Evolutionary conservation across 2,888 invertebrate genomes (phyloP), one percentile per base, ranked within the genome.

Genomic region (Philhelius pedissequus): DNA sequence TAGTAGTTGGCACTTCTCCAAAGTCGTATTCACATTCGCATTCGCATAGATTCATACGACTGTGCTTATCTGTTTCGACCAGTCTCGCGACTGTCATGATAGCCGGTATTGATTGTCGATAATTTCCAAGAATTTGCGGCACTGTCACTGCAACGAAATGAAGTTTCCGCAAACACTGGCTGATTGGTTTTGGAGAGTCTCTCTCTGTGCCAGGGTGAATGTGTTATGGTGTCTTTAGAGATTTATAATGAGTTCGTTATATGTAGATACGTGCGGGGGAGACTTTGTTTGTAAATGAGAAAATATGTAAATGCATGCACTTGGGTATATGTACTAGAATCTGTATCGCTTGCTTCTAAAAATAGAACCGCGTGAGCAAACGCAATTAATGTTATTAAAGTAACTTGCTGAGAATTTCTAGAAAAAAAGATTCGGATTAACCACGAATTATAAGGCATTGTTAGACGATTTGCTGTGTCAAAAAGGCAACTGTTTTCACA

Each of bases 91-190:
- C 71, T 76, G 75, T 80, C 75, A 68, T 71, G 80, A 80, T 75
- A 80, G 80, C 79, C 84, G 79, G 84, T 80, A 76, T 84, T 76
- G 83, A 84, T 75, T 75, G 79, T 66, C 68, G 80, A 84, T 80
- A 76, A 84, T 76, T 84, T 84, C 84, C 75, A 84, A 80, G 84
- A 84, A 84, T 84, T 80, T 80, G 84, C 79, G 84, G 80, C 80
- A 76, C 84, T 80, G 80, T 84, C 74, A 80, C n/a, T 80, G 71
- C 60, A 43, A 15, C 43, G 58, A 84, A 75, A 60, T 70, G 84
- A 75, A 79, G 71, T 84, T 84, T 83, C 83, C 83, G 83, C 74
- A 83, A 83, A 83, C 74, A 38, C 60, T 76, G 45, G 43, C 48
- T 54, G 40, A 80, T 80, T 68, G 45, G 56, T 30, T 48, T 60